Base-by-base conservation (phyloP, 1,140 invertebrate species). In the Megalonaias nervosa region DNA sequence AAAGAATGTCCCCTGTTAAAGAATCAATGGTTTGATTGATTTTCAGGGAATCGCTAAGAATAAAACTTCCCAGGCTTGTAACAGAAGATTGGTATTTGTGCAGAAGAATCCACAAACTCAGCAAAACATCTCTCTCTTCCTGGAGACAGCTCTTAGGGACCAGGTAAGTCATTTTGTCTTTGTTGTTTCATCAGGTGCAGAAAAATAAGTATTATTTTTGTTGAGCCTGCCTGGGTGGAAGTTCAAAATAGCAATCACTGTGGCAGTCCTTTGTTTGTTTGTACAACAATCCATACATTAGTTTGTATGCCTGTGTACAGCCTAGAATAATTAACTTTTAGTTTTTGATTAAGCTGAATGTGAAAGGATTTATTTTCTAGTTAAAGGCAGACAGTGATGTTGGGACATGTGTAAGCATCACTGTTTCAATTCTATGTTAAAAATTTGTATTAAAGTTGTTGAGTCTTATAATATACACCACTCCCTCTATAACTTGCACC, bases 31-130 rank as follows among this genome's bases (percentile, higher is more conserved):
- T 31, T 31, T 48, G 38, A 6, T 48, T 48, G 11, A 48, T 62
- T 69, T 62, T 31, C 60, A 75, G 73, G 14, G 57, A 57, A 55
- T 75, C 9, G 65, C 79, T 11, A 83, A 90, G 31, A 94, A 95
- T 82, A 96, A 95, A 89, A 95, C 94, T 0, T 94, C 94, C 0
- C 87, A 92, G 66, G 94, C 95, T 2, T 94, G 94, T 86, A 93
- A 94, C 74, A 88, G 95, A 13, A 90, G 95, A 23, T 87, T 94
- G 3, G 85, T 92, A 15, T 94, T 94, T 81, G 93, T 94, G 91
- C 85, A 94, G 85, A 93, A 93, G 81, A 93, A 93, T 75, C 89
- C 91, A 0, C 89, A 91, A 14, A 94, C 93, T 0, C 84, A 89
- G 4, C 90, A 93, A 23, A 93, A 93, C 82, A 92, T 94, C 0